Evolutionary conservation across 1,140 invertebrate genomes (phyloP), one percentile per base, ranked within the genome.

Genomic region (Cotesia chilonis): DNA sequence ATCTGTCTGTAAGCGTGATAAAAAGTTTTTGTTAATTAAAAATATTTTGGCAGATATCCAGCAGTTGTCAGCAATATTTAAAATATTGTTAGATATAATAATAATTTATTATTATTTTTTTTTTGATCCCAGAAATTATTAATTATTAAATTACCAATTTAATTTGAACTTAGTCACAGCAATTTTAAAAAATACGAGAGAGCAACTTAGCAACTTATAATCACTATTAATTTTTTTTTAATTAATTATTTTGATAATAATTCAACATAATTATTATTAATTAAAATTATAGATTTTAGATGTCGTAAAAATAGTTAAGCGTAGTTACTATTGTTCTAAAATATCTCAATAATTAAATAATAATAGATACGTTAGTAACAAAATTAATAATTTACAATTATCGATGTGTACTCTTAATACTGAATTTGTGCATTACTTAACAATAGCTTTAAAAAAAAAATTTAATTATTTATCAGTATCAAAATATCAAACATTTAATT

Each of bases 131-230:
- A 79, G 77, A 81, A 81, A 77, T 79, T 73, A 80, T 74, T 77
- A 70, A 76, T 75, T 79, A 78, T 51, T 64, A 67, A 60, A 20
- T 76, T 79, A 73, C 72, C 73, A 71, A 74, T 81, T 47, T 79
- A 78, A 68, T 71, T 78, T 77, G 76, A 82, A 81, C 79, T 78
- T 82, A 81, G 77, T 82, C 81, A 82, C 81, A 82, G 81, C 79
- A 70, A 71, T 76, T 78, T 75, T 52, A 71, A 41, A 66, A 73
- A 70, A 75, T 73, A 75, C 68, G 36, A 68, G 69, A 69, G 64
- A 61, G 28, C 41, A 52, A 70, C 12, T 51, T 69, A 57, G 4
- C 57, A 38, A 69, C 20, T 68, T 41, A 70, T 28, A 74, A 41
- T 69, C 36, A 64, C 20, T 68, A 70, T 63, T 69, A 7, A 7